Evolutionary conservation across 2,113 vertebrate genomes (phyloP).

Genomic region (Ancistrus triradiatus): DNA sequence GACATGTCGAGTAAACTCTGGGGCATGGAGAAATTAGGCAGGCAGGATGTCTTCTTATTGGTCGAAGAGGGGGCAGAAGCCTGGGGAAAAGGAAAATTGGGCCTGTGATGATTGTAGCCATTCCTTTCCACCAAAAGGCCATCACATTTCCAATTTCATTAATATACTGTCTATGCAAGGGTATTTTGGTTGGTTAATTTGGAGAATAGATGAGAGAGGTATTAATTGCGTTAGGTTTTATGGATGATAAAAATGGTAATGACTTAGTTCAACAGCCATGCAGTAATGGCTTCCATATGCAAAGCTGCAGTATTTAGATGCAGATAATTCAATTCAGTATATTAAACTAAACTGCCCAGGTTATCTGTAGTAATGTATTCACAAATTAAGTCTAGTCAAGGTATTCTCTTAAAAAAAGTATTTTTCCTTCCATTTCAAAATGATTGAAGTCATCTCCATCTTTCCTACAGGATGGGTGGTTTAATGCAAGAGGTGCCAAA

Average conservation of each 20-base stretch:
- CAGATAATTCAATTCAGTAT: no score
- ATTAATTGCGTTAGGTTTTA: neutral
- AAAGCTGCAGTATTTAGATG: no score
- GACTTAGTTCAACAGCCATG: neutral
- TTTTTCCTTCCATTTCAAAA: conserved; percentile 15
- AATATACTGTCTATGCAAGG: conserved; percentile 21
- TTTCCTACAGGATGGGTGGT: conserved; percentile 44
- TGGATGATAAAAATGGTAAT: neutral
- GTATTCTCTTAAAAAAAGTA: no score
- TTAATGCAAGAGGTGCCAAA: conserved; percentile 57
- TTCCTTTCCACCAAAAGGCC: conserved; percentile 32
- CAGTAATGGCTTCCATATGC: neutral
- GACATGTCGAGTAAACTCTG: conserved; percentile 11
- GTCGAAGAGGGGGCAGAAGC: conserved; percentile 8
- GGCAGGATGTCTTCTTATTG: conserved; percentile 21
- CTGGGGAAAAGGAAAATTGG: conserved; percentile 31
- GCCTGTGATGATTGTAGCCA: conserved; percentile 3
- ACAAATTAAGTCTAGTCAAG: neutral
- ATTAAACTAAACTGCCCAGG: no score
- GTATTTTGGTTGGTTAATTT: neutral
- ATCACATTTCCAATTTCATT: conserved; percentile 31
- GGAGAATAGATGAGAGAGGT: conserved; percentile 1
- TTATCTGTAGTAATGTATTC: neutral
- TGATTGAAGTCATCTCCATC: conserved; percentile 41
- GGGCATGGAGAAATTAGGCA: conserved; percentile 15